phyloP scores from a whole-genome alignment of 2,888 invertebrate genomes.

The Andrena flavipes region DNA sequence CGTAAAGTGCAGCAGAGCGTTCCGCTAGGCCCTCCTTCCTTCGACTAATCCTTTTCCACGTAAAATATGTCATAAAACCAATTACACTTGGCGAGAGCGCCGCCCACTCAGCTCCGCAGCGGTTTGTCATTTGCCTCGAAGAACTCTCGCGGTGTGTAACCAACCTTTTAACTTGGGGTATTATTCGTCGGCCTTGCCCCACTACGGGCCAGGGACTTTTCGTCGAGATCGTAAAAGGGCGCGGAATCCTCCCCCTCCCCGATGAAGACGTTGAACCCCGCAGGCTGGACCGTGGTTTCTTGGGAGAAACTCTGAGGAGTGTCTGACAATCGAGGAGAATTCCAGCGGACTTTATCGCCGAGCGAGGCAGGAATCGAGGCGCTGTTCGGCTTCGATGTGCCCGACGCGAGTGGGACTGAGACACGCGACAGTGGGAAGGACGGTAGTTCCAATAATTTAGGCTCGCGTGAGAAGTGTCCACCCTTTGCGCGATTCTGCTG shows the following conservation, averaged over 20 bases:
- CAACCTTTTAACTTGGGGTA: constrained; percentile 67
- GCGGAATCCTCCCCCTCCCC: neutral
- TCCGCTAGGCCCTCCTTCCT: constrained; percentile 25
- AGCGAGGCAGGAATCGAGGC: constrained; percentile 4
- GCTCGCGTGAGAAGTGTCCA: constrained; percentile 39
- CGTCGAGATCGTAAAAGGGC: constrained; percentile 52
- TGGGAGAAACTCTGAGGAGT: constrained; percentile 8
- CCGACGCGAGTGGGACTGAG: constrained; percentile 2
- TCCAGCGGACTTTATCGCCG: constrained; percentile 21
- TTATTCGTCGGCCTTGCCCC: constrained; percentile 35
- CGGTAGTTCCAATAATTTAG: constrained; percentile 40
- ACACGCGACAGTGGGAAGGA: constrained; percentile 37
- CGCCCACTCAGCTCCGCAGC: constrained; percentile 57
- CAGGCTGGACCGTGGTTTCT: neutral
- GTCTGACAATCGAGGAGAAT: constrained; percentile 1
- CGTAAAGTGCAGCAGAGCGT: neutral
- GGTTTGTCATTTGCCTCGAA: constrained; percentile 80
- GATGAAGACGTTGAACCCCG: constrained; percentile 10
- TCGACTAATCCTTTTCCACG: constrained; percentile 78
- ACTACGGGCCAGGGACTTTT: constrained; percentile 9
- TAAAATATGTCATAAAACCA: constrained; percentile 81
- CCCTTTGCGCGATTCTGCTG: constrained; percentile 44
- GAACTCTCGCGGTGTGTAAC: constrained; percentile 61
- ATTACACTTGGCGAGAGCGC: constrained; percentile 72
- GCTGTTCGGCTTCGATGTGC: neutral